These are phyloP conservation scores for Trogon surrucura DNA, from an alignment of 2,113 vertebrate species.

Conservation along the genomic window DNA sequence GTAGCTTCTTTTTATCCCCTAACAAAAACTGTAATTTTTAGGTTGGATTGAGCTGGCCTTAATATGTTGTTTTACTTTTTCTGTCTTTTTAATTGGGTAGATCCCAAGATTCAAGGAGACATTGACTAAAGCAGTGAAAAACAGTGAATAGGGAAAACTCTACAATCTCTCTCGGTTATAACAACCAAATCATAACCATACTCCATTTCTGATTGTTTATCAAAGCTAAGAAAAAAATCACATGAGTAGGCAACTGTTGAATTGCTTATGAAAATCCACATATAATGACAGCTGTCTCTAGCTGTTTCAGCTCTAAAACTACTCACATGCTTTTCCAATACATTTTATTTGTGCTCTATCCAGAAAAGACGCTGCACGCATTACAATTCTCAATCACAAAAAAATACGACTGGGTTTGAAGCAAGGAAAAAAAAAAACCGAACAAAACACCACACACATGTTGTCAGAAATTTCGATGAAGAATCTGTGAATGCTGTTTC, in stretches of 20 bases:
- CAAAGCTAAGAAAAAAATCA: neutral
- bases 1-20: neutral
- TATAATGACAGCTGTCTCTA: neutral
- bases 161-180: neutral
- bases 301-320: neutral
- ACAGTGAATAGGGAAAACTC: neutral
- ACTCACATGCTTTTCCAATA: neutral
- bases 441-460: no score
- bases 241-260: neutral
- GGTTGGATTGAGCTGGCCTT: neutral
- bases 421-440: neutral
- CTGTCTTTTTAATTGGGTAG: neutral
- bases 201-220: neutral
- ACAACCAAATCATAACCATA: neutral
- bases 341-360: neutral
- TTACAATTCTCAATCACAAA: neutral
- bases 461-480: neutral
- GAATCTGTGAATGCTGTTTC: neutral
- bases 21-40: neutral
- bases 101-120: neutral
- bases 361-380: neutral
- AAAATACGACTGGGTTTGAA: neutral
- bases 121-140: neutral
- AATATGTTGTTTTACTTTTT: neutral
- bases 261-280: neutral